Base-by-base conservation (phyloP, 2,797 vertebrate species). In the Oreortyx pictus region DNA sequence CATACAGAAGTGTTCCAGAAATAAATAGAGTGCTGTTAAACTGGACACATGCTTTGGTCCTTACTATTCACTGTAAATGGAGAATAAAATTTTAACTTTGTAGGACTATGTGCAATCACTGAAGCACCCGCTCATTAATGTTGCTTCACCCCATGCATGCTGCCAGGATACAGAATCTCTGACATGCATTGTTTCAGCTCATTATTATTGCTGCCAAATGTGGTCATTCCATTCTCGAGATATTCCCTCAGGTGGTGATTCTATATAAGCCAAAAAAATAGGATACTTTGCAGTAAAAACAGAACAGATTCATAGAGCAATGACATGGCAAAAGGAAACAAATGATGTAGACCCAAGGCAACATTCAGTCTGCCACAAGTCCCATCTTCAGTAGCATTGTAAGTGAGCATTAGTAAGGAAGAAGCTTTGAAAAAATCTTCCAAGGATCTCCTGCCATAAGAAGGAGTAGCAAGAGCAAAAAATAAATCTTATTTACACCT, bases 1-100 rank as follows among this genome's bases (percentile, higher is more conserved):
- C 4, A 18, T 1, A 14, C 0, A 35, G 1, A 47, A 3, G 3
- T 17, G 64, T 35, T 62, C 27, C 12, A 23, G 62, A 64, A 25
- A 17, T 16, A 49, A 64, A 24, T 16, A 5, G 13, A 68, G 35
- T 47, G 71, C 49, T 52, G 7, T 61, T 75, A 56, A 79, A 6
- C 2, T 27, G 27, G 17, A 72, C 14, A 12, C 2, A 65, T 24
- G 17, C 17, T 64, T 47, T 8, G 3, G 5, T 25, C 37, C 56
- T 52, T 46, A 46, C 7, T 8, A n/a, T 47, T 65, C 67, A 7
- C 20, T 39, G n/a, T 59, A 64, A 41, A 20, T 3, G 56, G 60
- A 68, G 1, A 11, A 24, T 61, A 24, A 56, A 29, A 6, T n/a
- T 85, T 57, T 27, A 82, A 14, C 16, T 71, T 31, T 15, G 18